Percentiles rank a stretch among this genome's conserved stretches.
These are phyloP conservation scores for Calameuta filiformis DNA, from an alignment of 2,888 invertebrate species.

Conservation along the genomic window DNA sequence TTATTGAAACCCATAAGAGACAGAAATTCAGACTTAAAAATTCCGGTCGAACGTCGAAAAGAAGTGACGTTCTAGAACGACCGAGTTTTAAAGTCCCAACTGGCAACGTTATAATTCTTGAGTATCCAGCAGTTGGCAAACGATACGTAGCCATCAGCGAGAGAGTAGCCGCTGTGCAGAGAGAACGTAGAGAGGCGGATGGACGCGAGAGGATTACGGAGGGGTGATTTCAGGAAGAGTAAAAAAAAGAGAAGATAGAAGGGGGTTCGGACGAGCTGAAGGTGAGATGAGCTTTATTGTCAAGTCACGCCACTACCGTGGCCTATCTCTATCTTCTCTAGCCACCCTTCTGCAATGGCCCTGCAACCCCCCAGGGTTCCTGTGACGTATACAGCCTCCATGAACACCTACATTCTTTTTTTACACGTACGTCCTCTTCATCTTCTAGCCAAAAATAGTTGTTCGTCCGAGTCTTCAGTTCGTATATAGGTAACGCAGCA, in stretches of 20 bases:
- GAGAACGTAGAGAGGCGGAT: background rate
- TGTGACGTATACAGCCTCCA: conserved; percentile 29
- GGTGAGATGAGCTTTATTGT: conserved; percentile 63
- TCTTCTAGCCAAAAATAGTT: background rate
- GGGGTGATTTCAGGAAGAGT: conserved; percentile 30
- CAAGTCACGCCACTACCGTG: conserved; percentile 63
- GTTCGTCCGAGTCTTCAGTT: background rate
- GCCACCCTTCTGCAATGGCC: conserved; percentile 46
- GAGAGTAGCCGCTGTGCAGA: background rate
- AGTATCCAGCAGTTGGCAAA: background rate
- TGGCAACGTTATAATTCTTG: background rate
- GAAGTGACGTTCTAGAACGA: background rate
- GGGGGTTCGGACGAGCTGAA: conserved; percentile 23
- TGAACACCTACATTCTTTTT: background rate
- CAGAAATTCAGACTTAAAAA: background rate
- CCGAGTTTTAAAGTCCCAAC: background rate
- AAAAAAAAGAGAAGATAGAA: conserved; percentile 20
- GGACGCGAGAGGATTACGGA: conserved; percentile 10
- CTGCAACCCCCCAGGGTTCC: conserved; percentile 29
- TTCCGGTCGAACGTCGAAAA: background rate
- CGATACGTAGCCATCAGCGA: conserved; percentile 1
- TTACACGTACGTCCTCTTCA: background rate
- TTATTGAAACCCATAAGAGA: background rate
- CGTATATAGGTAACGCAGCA: background rate
- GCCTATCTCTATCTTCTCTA: conserved; percentile 61